These are phyloP conservation scores for Pseudococcus longispinus DNA, from an alignment of 2,888 invertebrate genomes.

Conservation along the genomic window DNA sequence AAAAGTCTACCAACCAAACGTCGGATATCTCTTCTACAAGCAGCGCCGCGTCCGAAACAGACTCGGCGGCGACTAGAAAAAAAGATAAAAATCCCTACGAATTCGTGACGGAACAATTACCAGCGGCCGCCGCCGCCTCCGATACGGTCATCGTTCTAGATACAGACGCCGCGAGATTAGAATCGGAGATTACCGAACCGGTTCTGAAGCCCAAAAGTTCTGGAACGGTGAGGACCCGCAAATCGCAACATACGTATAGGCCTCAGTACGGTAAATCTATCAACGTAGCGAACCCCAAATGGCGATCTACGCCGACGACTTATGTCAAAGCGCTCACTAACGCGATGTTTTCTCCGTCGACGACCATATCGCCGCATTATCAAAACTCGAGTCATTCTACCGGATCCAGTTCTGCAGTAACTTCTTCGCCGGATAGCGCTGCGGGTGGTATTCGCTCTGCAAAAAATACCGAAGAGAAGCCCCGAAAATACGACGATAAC, in stretches of 20 bases:
- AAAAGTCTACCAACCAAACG: background rate
- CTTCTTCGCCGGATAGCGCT: constrained; percentile 49
- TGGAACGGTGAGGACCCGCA: constrained; percentile 14
- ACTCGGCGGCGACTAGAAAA: background rate
- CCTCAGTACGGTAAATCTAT: constrained; percentile 51
- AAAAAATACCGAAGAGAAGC: constrained; percentile 56
- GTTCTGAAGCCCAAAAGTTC: constrained; percentile 68
- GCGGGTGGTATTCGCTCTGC: constrained; percentile 53
- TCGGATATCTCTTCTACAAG: constrained; percentile 4
- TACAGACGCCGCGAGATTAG: constrained; percentile 56
- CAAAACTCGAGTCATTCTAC: background rate
- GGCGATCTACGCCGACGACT: background rate
- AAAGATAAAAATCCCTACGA: constrained; percentile 57
- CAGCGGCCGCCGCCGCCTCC: constrained; percentile 47
- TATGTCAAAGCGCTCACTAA: background rate
- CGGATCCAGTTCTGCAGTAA: background rate
- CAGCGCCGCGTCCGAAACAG: background rate
- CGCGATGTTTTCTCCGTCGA: background rate
- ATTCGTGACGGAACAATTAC: constrained; percentile 58
- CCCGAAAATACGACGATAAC: constrained; percentile 59
- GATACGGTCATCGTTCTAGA: constrained; percentile 55
- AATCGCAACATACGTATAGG: constrained; percentile 42
- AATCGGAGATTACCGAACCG: constrained; percentile 76
- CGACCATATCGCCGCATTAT: constrained; percentile 1
- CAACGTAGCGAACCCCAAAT: constrained; percentile 17